These are phyloP conservation scores for Podocnemis expansa DNA, from an alignment of 2,113 vertebrate genomes.

Conservation along the genomic window DNA sequence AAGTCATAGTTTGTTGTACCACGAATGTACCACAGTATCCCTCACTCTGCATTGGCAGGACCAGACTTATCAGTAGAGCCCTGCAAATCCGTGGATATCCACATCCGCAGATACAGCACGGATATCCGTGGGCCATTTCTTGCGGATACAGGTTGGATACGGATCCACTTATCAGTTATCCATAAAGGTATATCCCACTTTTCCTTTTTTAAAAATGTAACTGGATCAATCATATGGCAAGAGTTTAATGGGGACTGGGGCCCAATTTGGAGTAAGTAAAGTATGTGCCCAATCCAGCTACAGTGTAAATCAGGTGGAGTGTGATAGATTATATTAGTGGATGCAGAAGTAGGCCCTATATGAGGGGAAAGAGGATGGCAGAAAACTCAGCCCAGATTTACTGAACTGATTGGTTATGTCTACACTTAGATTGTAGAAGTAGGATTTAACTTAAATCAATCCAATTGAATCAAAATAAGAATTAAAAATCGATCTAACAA, in stretches of 20 bases:
- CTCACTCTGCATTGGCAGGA: background rate
- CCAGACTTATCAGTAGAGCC: too few species aligned
- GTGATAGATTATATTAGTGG: background rate
- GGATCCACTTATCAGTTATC: too few species aligned
- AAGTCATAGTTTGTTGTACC: background rate
- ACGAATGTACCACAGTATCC: background rate
- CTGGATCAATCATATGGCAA: background rate
- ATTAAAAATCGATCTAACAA: too few species aligned
- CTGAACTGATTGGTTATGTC: accelerated
- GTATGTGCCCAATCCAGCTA: background rate
- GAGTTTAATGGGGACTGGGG: background rate
- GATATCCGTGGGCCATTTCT: too few species aligned
- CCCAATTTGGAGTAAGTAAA: background rate
- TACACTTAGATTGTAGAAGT: too few species aligned
- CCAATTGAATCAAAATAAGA: too few species aligned
- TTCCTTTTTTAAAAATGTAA: background rate
- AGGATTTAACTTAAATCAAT: too few species aligned
- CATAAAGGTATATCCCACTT: too few species aligned
- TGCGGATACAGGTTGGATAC: too few species aligned
- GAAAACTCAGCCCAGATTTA: background rate
- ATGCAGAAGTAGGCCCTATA: background rate
- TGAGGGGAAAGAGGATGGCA: background rate
- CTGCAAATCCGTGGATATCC: too few species aligned
- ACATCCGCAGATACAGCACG: too few species aligned
- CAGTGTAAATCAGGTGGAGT: background rate